Percentiles rank a stretch among this genome's conserved stretches.
Evolutionary conservation across 2,113 vertebrate genomes (phyloP).

Genomic region (Chionomys nivalis): DNA sequence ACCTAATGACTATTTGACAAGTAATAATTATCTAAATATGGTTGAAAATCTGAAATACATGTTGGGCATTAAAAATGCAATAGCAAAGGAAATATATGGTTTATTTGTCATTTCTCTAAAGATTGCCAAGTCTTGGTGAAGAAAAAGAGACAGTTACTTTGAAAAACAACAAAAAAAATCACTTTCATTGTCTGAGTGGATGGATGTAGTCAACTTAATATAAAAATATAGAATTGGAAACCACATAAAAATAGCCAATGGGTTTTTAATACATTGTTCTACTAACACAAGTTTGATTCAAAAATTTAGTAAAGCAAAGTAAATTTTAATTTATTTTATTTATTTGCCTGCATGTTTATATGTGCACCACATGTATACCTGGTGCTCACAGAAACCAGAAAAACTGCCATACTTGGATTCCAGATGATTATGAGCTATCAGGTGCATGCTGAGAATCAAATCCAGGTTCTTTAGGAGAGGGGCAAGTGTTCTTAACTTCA

Average conservation of each 20-base stretch:
- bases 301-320: neutral
- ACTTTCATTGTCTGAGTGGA: neutral
- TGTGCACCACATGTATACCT: too few species aligned
- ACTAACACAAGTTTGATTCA: neutral
- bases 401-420: too few species aligned
- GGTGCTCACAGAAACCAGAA: neutral
- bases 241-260: neutral
- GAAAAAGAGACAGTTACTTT: conserved; percentile 30
- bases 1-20: conserved; percentile 46
- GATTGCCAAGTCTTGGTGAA: neutral
- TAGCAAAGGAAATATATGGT: conserved; percentile 34
- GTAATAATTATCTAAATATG: conserved; percentile 49
- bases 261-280: neutral
- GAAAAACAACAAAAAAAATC: neutral
- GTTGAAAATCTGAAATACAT: conserved; percentile 31
- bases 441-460: neutral
- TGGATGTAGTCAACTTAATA: neutral
- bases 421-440: neutral
- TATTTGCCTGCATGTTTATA: neutral
- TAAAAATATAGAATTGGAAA: conserved; percentile 18
- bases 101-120: conserved; percentile 41
- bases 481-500: neutral
- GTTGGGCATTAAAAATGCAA: neutral
- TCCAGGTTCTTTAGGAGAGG: neutral
- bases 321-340: neutral